Evolutionary conservation across 1,140 invertebrate genomes (phyloP), one percentile per base, ranked within the genome.

Genomic region (Laupala kohalensis): DNA sequence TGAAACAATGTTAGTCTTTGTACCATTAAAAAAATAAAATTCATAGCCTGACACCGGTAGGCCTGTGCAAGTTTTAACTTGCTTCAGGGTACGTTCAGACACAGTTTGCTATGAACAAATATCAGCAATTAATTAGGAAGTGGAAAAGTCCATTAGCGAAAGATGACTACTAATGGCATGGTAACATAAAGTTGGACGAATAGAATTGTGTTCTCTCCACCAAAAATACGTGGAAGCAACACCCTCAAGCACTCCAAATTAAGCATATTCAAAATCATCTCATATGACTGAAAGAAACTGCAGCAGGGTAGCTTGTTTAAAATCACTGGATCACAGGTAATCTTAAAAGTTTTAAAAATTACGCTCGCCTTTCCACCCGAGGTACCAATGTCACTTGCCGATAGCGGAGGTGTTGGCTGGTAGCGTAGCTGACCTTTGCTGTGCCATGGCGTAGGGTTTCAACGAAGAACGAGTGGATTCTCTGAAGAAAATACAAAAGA

Each of bases 401-500:
- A 83, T 83, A 25, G 72, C 67, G 73, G 82, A 83, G 64, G 88
- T 86, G 78, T 88, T 89, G 64, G 87, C 86, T 72, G 89, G 89
- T 77, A 90, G 82, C 65, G 88, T 90, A 62, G 88, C 88, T 74
- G 88, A 89, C 78, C 88, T 83, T 80, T 89, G 88, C 74, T 86
- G 86, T 73, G 85, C 84, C 78, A 86, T 86, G 81, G 89, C 82
- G 78, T 88, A 89, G 75, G 86, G 84, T 81, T 89, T 90, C 76
- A 90, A 78, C 74, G 86, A 87, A 72, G 89, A 90, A 76, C 88
- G 86, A 77, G 89, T 90, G 2, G 89, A 91, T 79, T 91, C 90
- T 81, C 90, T 91, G 74, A 74, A 75, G 72, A 63, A 74, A 15
- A 70, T 19, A 71, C 19, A 15, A 23, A 68, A n/a, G n/a, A n/a